These are phyloP conservation scores for Sebastolobus altivelis DNA, from an alignment of 2,797 vertebrate genomes.

Conservation along the genomic window DNA sequence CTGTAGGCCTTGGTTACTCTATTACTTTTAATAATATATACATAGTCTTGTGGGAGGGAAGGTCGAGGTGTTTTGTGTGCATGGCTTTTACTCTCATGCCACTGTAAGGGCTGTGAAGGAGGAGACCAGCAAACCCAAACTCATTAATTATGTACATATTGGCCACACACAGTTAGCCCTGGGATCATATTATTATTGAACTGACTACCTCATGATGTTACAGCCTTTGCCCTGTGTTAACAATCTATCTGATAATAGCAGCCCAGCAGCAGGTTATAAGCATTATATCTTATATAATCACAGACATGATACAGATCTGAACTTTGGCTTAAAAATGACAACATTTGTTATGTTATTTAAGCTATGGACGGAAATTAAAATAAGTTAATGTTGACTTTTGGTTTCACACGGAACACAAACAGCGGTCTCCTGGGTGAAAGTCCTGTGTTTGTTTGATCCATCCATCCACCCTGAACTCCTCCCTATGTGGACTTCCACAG, in stretches of 20 bases:
- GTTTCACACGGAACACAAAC: background rate
- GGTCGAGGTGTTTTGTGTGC: constrained; percentile 28
- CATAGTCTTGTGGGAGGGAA: constrained; percentile 45
- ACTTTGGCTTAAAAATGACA: background rate
- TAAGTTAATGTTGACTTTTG: too few species aligned
- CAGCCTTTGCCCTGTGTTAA: constrained; percentile 17
- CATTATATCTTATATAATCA: background rate
- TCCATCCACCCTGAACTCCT: too few species aligned
- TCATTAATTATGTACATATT: constrained; percentile 55
- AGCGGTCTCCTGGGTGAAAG: background rate
- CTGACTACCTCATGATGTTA: constrained; percentile 2
- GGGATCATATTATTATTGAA: constrained; percentile 42
- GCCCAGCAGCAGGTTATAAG: background rate
- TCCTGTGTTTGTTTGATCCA: background rate
- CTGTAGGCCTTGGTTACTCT: constrained; percentile 67
- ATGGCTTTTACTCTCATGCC: constrained; percentile 4
- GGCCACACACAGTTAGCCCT: constrained; percentile 36
- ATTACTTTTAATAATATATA: constrained; percentile 81
- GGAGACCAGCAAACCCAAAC: constrained; percentile 31
- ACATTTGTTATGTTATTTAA: background rate
- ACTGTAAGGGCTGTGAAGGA: constrained; percentile 15
- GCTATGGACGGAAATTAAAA: background rate
- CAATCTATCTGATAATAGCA: background rate
- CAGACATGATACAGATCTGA: background rate
- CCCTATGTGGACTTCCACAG: too few species aligned